Conservation (phyloP, 2,113 vertebrate genomes). For the Cephalopterus ornatus region DNA sequence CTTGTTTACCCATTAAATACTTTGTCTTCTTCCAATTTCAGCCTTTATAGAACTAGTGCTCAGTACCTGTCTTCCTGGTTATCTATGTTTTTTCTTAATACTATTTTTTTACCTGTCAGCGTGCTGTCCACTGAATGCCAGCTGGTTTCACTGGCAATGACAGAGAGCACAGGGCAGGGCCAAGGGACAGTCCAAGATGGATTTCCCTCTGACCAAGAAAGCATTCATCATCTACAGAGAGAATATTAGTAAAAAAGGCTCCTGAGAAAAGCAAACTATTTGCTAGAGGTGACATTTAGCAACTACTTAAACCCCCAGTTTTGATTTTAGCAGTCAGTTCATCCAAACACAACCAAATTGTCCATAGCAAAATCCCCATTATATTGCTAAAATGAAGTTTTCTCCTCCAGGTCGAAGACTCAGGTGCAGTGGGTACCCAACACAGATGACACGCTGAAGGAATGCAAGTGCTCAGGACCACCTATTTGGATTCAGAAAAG, state of each 20-base stretch:
- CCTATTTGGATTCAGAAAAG: neutral
- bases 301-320: neutral
- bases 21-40: neutral
- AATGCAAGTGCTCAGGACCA: neutral
- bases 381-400: neutral
- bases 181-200: neutral
- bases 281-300: neutral
- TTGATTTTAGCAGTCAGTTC: neutral
- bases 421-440: neutral
- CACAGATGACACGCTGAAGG: neutral
- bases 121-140: neutral
- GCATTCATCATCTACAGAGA: neutral
- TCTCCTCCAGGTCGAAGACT: neutral
- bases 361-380: fast-evolving
- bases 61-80: neutral
- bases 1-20: neutral
- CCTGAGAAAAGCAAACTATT: neutral
- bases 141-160: neutral
- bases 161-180: neutral
- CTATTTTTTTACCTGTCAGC: neutral
- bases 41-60: neutral
- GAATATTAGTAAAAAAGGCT: neutral
- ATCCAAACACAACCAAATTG: neutral
- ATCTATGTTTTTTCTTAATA: neutral
- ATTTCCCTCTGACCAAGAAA: neutral